These are phyloP conservation scores for Limosa lapponica DNA, from an alignment of 2,797 vertebrate species.

Conservation along the genomic window DNA sequence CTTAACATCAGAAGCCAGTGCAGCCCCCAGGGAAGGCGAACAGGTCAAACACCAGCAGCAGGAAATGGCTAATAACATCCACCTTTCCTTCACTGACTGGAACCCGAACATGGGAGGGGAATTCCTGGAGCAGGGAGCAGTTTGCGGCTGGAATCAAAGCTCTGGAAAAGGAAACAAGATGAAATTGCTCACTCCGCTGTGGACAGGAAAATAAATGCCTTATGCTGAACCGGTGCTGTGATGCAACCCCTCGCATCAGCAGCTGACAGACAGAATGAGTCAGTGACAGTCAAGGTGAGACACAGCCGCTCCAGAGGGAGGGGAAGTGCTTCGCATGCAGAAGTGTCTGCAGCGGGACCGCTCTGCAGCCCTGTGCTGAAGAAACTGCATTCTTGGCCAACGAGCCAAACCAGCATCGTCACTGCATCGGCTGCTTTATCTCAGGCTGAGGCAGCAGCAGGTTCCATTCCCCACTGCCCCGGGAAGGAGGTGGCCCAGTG, in stretches of 20 bases:
- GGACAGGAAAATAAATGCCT: not conserved
- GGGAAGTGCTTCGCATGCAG: not conserved
- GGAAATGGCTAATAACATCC: not conserved
- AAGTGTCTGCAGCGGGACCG: not conserved
- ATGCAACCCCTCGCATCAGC: not conserved
- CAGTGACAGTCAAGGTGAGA: not conserved
- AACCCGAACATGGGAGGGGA: not conserved
- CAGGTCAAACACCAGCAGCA: not conserved
- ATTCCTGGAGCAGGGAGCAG: not conserved
- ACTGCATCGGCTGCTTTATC: not conserved
- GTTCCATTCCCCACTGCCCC: not conserved
- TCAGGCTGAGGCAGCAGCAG: not conserved
- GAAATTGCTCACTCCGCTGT: not conserved
- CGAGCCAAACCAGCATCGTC: not conserved
- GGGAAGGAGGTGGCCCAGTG: not conserved
- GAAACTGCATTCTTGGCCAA: not conserved
- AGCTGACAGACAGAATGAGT: not conserved
- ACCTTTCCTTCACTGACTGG: not conserved
- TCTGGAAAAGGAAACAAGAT: not conserved
- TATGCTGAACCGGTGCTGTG: not conserved
- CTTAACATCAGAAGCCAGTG: not conserved
- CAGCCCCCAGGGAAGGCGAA: not conserved
- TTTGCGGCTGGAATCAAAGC: not conserved
- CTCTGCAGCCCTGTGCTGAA: not conserved
- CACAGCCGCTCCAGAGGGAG: not conserved